Base-by-base conservation (phyloP, 2,113 vertebrate species). In the Porphyrio hochstetteri region DNA sequence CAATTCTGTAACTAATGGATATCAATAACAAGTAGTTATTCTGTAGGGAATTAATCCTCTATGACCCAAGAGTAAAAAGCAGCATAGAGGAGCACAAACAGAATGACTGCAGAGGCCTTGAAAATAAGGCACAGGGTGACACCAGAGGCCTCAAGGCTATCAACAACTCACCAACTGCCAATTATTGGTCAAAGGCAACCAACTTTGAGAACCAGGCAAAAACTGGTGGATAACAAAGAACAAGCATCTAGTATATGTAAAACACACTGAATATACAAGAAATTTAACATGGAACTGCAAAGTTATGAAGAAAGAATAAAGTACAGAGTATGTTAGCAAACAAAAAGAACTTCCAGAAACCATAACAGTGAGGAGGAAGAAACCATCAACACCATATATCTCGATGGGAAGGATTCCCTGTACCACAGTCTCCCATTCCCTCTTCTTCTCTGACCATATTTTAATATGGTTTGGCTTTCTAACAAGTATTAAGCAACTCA, bases 231-330 rank as follows among this genome's bases (percentile, higher is more conserved):
- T 44, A 90, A 78, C 13, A 77, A 82, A 59, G 35, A 78, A 29
- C 18, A 53, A 55, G 57, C 15, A 70, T 24, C 20, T 46, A 86
- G 24, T 29, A 60, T 12, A n/a, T 19, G 55, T 11, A 61, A 83
- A 83, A 77, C 13, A 31, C 3, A 42, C 2, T 0, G 0, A 15
- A 60, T 16, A 35, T 16, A 59, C 10, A 65, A 33, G 11, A 60
- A 64, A 64, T 65, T 24, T 17, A 88, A 78, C 60, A 33, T 16
- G 27, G 55, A 68, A 77, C 20, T 69, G 33, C 35, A 57, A 93
- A 80, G 25, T n/a, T 71, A 55, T 23, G 9, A 88, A 85, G 15
- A 63, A 93, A 27, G 21, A 76, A 29, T 2, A 0, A 92, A 88
- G 28, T 9, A 65, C 1, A 55, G 53, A 76, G 13, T n/a, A 74